Evolutionary conservation across 2,113 vertebrate genomes (phyloP).

Genomic region (Struthidea cinerea): DNA sequence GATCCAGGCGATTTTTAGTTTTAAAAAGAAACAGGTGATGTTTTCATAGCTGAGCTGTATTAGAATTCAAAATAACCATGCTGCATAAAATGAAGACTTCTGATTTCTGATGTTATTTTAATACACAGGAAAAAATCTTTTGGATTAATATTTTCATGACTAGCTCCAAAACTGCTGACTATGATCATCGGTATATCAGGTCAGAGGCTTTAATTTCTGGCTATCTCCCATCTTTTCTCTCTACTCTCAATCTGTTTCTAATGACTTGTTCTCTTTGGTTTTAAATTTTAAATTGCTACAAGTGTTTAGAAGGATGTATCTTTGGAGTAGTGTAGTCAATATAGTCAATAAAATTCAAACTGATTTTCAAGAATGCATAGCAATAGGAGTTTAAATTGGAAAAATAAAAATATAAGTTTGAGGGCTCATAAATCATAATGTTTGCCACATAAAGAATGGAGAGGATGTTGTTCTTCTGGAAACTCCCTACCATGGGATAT

Average conservation of each 20-base stretch:
- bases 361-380: not conserved
- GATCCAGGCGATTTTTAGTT: not conserved
- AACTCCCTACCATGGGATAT: not conserved
- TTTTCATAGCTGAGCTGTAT: slow-evolving; percentile 45
- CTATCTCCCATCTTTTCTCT: not conserved
- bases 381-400: not conserved
- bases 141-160: not conserved
- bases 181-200: not conserved
- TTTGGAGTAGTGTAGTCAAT: not conserved
- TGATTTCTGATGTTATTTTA: slow-evolving; percentile 29
- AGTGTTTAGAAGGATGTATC: not conserved
- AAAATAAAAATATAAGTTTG: not conserved
- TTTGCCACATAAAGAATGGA: not conserved
- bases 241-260: slow-evolving; percentile 38
- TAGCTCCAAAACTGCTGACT: slow-evolving; percentile 3
- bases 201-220: not conserved
- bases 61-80: slow-evolving; percentile 37
- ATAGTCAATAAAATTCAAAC: not conserved
- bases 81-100: not conserved
- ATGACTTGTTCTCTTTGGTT: not conserved
- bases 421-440: not conserved
- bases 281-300: not conserved
- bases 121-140: not conserved
- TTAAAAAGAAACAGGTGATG: slow-evolving; percentile 28
- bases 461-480: not conserved